Base-by-base conservation (phyloP, 2,113 vertebrate genomes). In the Leucosticte australis region DNA sequence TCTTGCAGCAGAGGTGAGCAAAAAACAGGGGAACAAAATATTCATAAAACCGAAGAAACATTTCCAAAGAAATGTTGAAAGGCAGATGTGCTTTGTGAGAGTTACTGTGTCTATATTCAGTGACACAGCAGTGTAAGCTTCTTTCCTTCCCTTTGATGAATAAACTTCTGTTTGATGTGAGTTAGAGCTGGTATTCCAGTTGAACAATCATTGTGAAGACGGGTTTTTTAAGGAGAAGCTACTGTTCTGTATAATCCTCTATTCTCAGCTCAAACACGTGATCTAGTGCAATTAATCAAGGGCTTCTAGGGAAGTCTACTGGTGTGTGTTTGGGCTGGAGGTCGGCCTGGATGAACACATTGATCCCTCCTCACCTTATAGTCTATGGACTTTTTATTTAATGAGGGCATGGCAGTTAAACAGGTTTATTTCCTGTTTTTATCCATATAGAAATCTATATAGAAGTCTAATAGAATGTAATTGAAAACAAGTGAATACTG, bases 1-100 rank as follows among this genome's bases (percentile, higher is more conserved):
- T 44, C 20, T 23, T 21, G 39, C 15, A 60, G 6, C 2, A 56
- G 20, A 13, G 31, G n/a, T 62, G 3, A 55, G 6, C 4, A 18
- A 17, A 23, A 73, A 83, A 4, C 12, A 83, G 9, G 4, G 20
- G 8, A 89, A 41, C 1, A 49, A 64, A 85, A 30, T 3, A 42
- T 67, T 77, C 2, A 1, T n/a, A 49, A 55, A 73, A 56, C 15
- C 56, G 19, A 65, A 2, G 0, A 28, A 76, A 6, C 2, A 2
- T 6, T 92, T 73, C 5, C 9, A 13, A 80, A 41, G 22, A 64
- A 60, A 65, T 62, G 73, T 65, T 5, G 4, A 37, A 84, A 73
- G 11, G 12, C 13, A 64, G 12, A 16, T 50, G 35, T 8, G 3
- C 4, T 86, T 65, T 79, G 7, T 42, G 30, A 76, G 31, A 65